These are phyloP conservation scores for Tachysurus vachellii DNA, from an alignment of 2,113 vertebrate genomes.

Conservation along the genomic window DNA sequence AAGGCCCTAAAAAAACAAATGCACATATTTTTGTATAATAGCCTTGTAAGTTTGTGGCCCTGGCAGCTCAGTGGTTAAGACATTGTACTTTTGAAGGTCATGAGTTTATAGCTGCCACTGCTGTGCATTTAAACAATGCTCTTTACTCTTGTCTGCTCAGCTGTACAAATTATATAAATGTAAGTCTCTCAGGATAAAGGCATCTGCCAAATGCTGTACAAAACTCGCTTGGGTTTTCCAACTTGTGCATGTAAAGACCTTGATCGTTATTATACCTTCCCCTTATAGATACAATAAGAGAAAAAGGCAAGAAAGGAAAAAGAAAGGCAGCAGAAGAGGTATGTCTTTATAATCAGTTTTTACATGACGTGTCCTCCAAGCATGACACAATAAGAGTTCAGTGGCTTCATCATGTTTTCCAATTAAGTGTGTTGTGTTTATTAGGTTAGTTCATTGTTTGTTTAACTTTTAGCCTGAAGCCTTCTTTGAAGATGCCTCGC, in stretches of 20 bases:
- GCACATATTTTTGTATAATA: neutral
- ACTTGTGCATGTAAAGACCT: neutral
- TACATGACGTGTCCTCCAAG: neutral
- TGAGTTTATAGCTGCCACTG: too few species aligned
- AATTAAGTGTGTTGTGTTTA: neutral
- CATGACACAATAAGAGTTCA: neutral
- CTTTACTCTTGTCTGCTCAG: too few species aligned
- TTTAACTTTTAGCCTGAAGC: slow-evolving; percentile 69
- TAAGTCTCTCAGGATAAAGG: too few species aligned
- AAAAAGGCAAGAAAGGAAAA: slow-evolving; percentile 77
- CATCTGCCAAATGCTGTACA: too few species aligned
- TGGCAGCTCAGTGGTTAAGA: too few species aligned
- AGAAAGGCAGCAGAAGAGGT: slow-evolving; percentile 69
- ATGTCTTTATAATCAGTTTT: slow-evolving; percentile 23
- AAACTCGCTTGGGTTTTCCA: neutral
- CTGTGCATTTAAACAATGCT: too few species aligned
- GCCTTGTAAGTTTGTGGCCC: neutral
- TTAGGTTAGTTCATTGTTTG: neutral
- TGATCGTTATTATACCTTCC: neutral
- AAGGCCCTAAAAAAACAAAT: neutral
- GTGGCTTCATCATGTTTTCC: neutral
- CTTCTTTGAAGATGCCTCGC: slow-evolving; percentile 89
- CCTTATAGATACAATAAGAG: slow-evolving; percentile 81
- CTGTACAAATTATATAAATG: too few species aligned
- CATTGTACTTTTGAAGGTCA: too few species aligned